Base-by-base conservation (phyloP, 2,888 invertebrate species). In the Euspilapteryx auroguttella region DNA sequence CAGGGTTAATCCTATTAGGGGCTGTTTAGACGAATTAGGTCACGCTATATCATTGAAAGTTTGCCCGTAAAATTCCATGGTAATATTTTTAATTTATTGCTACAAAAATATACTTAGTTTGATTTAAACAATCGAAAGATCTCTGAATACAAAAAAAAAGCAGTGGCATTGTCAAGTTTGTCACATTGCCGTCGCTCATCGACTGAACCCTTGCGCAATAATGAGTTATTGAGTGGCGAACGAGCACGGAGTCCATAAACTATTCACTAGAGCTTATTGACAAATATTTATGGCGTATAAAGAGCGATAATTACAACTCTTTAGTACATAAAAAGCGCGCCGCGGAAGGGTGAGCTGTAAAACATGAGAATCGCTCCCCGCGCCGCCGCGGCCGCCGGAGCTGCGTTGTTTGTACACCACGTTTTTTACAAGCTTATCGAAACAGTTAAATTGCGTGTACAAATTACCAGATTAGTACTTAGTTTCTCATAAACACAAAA, bases 251-350 rank as follows among this genome's bases (percentile, higher is more conserved):
- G 54, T 65, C 57, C 64, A 73, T 73, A 68, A 71, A 54, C 58
- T 61, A 66, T 68, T 64, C 57, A 66, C 54, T 59, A 64, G 55
- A 59, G 65, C 63, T 66, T 71, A 71, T 69, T 73, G 71, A 69
- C 71, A 71, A 71, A 73, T 71, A 71, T 71, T 73, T 71, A 73
- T 69, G 63, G 61, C 58, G 59, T 65, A 73, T 69, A 68, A 71
- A 56, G 69, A 64, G 62, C 64, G 61, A 69, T 73, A 75, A 75
- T 75, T 73, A 73, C 68, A 73, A 71, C 69, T 75, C 69, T 73
- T 73, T 73, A 61, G 58, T 59, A 56, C 63, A 63, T 71, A 73
- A 71, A 73, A 65, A 56, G 49, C 44, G 36, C 8, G 45, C 44
- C 42, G 40, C 49, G 51, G 58, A 69, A 68, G 69, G 73, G 68